A percentile compares a stretch with the other conserved stretches of the same genome.
phyloP scores from a whole-genome alignment of 2,888 invertebrate species.

The Bursaphelenchus okinawaensis region DNA sequence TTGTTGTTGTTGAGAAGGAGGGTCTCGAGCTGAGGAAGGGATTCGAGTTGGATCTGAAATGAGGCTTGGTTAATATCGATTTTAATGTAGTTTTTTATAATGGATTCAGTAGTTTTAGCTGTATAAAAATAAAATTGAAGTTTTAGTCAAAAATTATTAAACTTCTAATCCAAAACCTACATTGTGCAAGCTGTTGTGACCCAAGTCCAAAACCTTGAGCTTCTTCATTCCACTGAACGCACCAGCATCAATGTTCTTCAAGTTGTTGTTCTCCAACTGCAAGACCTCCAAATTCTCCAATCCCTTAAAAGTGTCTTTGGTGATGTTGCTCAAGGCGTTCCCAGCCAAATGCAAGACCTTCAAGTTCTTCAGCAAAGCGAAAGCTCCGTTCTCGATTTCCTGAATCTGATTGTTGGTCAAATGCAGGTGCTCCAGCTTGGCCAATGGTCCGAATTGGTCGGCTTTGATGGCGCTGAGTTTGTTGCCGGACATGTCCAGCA shows the following conservation, averaged over 20 bases:
- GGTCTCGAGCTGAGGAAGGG: slow-evolving; percentile 37
- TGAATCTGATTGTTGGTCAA: slow-evolving; percentile 30
- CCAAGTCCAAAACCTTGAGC: slow-evolving; percentile 57
- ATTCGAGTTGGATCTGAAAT: slow-evolving; percentile 23
- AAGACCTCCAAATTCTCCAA: slow-evolving; percentile 58
- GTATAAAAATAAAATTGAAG: no score
- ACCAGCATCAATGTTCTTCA: slow-evolving; percentile 36
- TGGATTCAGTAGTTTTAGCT: no score
- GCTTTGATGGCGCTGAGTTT: slow-evolving; percentile 56
- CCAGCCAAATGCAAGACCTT: slow-evolving; percentile 58
- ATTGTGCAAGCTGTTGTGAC: slow-evolving; percentile 56
- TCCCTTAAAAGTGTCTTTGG: slow-evolving; percentile 43
- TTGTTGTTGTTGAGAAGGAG: slow-evolving; percentile 53
- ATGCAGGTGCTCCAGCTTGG: slow-evolving; percentile 22
- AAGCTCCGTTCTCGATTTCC: slow-evolving; percentile 40
- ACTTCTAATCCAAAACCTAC: slow-evolving; percentile 25
- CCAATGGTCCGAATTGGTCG: slow-evolving; percentile 44
- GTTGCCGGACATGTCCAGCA: slow-evolving; percentile 59
- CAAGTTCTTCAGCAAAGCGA: slow-evolving; percentile 33
- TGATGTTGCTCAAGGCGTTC: slow-evolving; percentile 55
- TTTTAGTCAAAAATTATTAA: no score
- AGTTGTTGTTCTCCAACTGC: slow-evolving; percentile 37
- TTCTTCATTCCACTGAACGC: slow-evolving; percentile 42
- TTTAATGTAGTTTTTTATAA: no score
- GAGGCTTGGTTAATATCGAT: slow-evolving; percentile 12